These are phyloP conservation scores for Amblyraja radiata DNA, from an alignment of 2,797 vertebrate species.

Conservation along the genomic window DNA sequence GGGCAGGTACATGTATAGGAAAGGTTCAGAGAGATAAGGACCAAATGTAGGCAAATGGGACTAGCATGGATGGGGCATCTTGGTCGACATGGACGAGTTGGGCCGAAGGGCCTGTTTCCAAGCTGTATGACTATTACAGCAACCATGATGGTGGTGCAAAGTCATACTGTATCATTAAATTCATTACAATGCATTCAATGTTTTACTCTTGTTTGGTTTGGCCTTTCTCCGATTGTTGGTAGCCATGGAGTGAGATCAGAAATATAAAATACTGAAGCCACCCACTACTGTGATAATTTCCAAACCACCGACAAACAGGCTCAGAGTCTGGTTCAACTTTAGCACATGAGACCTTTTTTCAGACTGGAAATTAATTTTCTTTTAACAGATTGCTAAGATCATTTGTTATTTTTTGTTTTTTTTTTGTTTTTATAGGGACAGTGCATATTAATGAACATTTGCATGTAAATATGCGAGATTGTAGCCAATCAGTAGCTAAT, in stretches of 20 bases:
- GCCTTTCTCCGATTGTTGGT: neutral
- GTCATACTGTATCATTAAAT: neutral
- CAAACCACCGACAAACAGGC: too few relatives aligned
- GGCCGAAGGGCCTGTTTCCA: too few relatives aligned
- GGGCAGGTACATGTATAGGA: too few relatives aligned
- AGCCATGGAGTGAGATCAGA: neutral
- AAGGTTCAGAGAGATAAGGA: too few relatives aligned
- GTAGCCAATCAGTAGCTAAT: too few relatives aligned
- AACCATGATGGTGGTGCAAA: neutral
- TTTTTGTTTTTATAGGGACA: too few relatives aligned
- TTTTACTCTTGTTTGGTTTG: neutral
- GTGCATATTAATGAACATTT: too few relatives aligned
- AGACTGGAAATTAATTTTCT: neutral
- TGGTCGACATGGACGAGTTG: too few relatives aligned
- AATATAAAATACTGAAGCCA: neutral
- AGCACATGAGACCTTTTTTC: neutral
- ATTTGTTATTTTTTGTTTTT: too few relatives aligned
- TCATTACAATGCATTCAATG: neutral
- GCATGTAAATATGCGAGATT: too few relatives aligned
- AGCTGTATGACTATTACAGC: neutral
- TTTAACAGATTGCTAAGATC: neutral
- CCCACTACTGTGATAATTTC: neutral
- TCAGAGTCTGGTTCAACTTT: neutral
- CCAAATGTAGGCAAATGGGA: too few relatives aligned
- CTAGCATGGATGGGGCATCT: too few relatives aligned